phyloP scores from a whole-genome alignment of 30 jellyfish, hydroid and myxozoan genomes.

The Rhopilema esculentum region DNA sequence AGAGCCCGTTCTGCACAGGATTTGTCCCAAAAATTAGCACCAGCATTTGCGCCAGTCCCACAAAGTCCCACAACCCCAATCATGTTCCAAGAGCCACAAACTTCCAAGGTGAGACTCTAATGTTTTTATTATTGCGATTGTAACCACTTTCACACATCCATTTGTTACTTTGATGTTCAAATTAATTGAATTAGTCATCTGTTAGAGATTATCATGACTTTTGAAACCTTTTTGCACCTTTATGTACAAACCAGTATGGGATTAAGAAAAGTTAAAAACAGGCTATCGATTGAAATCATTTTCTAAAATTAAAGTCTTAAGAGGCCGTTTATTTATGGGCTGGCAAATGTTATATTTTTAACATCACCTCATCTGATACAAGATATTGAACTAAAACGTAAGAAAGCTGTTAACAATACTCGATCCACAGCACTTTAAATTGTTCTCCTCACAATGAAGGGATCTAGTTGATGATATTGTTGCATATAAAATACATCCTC shows the following conservation, averaged over 20 bases:
- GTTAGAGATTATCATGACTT: no score
- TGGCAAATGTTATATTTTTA: not conserved
- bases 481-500: not conserved
- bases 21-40: constrained; percentile 52
- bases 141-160: not conserved
- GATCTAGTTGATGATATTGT: not conserved
- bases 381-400: not conserved
- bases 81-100: not conserved
- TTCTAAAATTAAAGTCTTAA: not conserved
- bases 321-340: not conserved
- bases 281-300: no score
- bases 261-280: no score
- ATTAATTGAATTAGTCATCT: no score
- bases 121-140: not conserved
- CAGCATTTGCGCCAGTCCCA: constrained; percentile 51
- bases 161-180: no score
- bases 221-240: no score
- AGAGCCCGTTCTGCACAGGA: constrained; percentile 60
- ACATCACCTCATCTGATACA: not conserved
- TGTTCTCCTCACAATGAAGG: not conserved
- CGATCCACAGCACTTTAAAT: not conserved
- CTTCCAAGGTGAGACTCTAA: not conserved
- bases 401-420: not conserved
- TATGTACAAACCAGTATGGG: no score
- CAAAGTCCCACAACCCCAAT: constrained; percentile 54